Percentiles rank a stretch among this genome's conserved stretches.
These are phyloP conservation scores for Chironomus tentans DNA, from an alignment of 2,888 invertebrate species.

Conservation along the genomic window DNA sequence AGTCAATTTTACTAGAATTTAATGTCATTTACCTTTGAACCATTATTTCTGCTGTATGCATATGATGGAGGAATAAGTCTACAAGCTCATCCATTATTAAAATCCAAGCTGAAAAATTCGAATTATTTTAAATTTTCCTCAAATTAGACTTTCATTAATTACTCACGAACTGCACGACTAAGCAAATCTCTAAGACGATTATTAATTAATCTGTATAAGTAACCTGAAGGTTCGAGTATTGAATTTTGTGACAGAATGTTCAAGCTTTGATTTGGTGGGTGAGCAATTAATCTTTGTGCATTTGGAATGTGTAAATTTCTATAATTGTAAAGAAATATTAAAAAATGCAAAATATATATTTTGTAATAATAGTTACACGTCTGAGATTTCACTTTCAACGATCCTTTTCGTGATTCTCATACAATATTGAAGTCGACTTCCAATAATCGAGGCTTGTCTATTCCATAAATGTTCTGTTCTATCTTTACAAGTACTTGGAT, in stretches of 20 bases:
- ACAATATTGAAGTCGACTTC: neutral
- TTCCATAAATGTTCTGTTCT: neutral
- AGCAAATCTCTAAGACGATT: neutral
- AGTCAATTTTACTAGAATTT: too few species aligned
- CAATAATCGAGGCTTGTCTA: neutral
- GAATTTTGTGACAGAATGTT: neutral
- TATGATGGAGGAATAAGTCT: neutral
- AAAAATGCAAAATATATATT: too few species aligned
- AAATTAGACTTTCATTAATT: neutral
- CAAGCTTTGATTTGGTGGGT: neutral
- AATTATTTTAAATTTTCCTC: neutral
- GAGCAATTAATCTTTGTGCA: neutral
- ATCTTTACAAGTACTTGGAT: neutral
- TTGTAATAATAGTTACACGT: neutral
- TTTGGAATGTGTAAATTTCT: neutral
- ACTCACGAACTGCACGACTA: neutral
- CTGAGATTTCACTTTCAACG: neutral
- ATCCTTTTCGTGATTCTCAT: neutral
- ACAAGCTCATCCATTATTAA: slow-evolving; percentile 3
- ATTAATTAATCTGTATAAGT: neutral
- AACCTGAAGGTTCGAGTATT: neutral
- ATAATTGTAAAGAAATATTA: neutral
- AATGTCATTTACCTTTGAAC: neutral
- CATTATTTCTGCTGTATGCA: neutral
- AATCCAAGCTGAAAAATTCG: slow-evolving; percentile 4